Percentiles rank a stretch among this genome's conserved stretches.
Conservation (phyloP, 1,140 invertebrate species). For the Caenorhabditis tropicalis region DNA sequence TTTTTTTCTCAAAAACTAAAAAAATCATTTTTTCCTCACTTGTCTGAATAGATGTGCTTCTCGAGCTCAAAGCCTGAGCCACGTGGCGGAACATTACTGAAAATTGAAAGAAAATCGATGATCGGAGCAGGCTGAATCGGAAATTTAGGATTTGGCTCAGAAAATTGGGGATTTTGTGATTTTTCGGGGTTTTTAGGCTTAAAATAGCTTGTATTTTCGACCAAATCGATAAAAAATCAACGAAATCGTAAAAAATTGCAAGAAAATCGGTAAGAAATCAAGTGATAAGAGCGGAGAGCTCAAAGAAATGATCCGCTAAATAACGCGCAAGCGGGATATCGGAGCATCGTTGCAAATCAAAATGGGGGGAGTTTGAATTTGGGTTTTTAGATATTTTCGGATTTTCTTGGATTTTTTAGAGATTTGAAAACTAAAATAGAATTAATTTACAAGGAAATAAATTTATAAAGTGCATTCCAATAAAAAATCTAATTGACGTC, state of each 20-base stretch:
- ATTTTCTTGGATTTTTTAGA: not conserved
- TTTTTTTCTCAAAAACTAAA: not conserved
- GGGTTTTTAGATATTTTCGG: not conserved
- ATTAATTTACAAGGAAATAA: no score
- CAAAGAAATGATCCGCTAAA: not conserved
- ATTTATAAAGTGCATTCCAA: no score
- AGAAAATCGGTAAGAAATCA: not conserved
- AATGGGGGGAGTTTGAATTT: not conserved
- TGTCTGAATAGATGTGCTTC: constrained; percentile 24
- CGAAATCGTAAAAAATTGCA: not conserved
- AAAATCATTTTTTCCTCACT: not conserved
- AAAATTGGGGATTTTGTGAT: not conserved
- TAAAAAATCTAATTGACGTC: no score
- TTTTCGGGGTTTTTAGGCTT: no score
- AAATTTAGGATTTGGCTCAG: not conserved
- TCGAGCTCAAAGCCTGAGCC: constrained; percentile 1
- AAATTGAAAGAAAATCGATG: not conserved
- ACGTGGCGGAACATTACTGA: constrained; percentile 36
- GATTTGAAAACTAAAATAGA: no score
- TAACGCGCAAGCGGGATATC: not conserved
- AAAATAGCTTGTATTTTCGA: no score
- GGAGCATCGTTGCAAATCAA: not conserved
- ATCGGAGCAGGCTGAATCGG: not conserved
- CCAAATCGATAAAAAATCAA: not conserved
- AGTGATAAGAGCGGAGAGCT: not conserved